Percentiles rank a stretch among this genome's conserved stretches.
These are phyloP conservation scores for Mesaphorura yosii DNA, from an alignment of 1,140 invertebrate species.

Conservation along the genomic window DNA sequence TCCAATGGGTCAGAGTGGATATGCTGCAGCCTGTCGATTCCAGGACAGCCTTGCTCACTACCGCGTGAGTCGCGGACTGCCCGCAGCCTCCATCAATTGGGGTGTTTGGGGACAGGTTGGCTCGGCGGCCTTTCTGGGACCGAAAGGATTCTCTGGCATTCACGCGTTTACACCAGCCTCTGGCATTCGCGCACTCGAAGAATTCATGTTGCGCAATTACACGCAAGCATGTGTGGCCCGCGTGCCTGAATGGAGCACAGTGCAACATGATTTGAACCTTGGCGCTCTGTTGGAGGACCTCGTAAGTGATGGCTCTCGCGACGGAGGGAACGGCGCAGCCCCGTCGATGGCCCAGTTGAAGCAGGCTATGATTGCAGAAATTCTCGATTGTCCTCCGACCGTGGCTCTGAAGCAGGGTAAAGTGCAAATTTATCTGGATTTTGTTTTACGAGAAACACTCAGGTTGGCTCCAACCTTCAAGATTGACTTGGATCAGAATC, in stretches of 20 bases:
- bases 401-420: slow-evolving; percentile 6
- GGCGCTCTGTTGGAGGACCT: too few species aligned
- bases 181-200: slow-evolving; percentile 1
- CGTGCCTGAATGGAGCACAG: neutral
- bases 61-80: slow-evolving; percentile 5
- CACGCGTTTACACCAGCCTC: slow-evolving; percentile 3
- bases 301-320: neutral
- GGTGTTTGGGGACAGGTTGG: slow-evolving; percentile 11
- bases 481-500: slow-evolving; percentile 12
- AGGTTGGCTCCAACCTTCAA: slow-evolving; percentile 4
- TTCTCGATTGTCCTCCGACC: neutral
- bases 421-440: neutral
- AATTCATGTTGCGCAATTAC: neutral
- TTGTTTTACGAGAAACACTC: slow-evolving; percentile 6
- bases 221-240: neutral
- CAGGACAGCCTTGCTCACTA: slow-evolving; percentile 6
- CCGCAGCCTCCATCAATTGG: slow-evolving; percentile 12
- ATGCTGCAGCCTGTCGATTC: slow-evolving; percentile 12
- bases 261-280: too few species aligned
- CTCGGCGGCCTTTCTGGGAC: neutral
- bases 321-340: neutral
- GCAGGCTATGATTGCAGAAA: neutral
- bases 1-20: slow-evolving; percentile 9
- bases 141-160: slow-evolving; percentile 6
- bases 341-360: neutral